A percentile compares a stretch with the other conserved stretches of the same genome.
Conservation (phyloP, 2,888 invertebrate genomes). For the Sarcophaga variegata region DNA sequence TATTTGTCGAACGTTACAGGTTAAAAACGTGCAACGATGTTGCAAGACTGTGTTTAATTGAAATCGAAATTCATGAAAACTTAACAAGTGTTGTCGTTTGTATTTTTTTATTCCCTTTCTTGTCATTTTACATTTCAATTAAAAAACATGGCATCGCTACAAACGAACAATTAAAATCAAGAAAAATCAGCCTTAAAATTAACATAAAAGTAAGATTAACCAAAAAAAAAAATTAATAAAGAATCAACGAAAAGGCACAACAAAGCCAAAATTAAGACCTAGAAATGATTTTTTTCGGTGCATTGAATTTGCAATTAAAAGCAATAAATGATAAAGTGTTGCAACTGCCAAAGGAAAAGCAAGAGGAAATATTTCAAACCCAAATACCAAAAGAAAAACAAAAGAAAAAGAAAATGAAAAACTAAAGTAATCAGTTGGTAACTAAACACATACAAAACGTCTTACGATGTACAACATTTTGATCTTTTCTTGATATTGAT, state of each 20-base stretch:
- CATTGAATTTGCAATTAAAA: constrained; percentile 25
- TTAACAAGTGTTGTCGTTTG: background rate
- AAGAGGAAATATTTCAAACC: background rate
- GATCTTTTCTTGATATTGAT: background rate
- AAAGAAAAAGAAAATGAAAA: background rate
- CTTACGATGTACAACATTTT: constrained; percentile 18
- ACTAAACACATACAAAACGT: constrained; percentile 24
- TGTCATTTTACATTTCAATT: constrained; percentile 21
- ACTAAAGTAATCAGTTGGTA: constrained; percentile 13
- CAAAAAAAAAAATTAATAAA: background rate
- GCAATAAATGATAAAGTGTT: constrained; percentile 14
- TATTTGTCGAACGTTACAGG: constrained; percentile 21
- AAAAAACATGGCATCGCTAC: background rate
- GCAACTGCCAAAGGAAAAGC: constrained; percentile 36
- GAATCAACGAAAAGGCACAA: background rate
- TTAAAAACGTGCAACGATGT: constrained; percentile 5
- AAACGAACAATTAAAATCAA: background rate
- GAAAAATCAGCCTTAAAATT: constrained; percentile 31
- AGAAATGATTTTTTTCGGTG: background rate
- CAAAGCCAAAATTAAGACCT: background rate
- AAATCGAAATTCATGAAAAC: background rate
- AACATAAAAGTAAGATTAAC: constrained; percentile 50
- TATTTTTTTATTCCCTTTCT: constrained; percentile 22
- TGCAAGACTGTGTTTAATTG: constrained; percentile 1
- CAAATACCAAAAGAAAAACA: constrained; percentile 20